A percentile compares a stretch with the other conserved stretches of the same genome.
Evolutionary conservation across 2,113 vertebrate species (phyloP).

Genomic region (Centropus bengalensis): DNA sequence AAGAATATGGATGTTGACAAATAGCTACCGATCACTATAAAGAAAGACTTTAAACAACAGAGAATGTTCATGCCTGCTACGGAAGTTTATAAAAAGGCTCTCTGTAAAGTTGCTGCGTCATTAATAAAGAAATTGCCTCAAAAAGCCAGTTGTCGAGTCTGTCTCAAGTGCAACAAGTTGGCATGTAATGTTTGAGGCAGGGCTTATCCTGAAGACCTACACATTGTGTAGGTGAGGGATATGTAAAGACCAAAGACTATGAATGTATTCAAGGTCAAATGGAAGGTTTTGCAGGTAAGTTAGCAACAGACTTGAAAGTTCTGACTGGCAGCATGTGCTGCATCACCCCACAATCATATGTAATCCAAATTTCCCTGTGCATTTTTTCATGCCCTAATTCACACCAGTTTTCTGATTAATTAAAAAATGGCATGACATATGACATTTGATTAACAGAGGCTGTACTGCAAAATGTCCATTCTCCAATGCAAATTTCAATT

Average conservation of each 20-base stretch:
- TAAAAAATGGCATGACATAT: background rate
- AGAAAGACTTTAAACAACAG: too few relatives aligned
- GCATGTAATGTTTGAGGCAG: background rate
- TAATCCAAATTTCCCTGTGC: background rate
- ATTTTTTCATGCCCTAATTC: background rate
- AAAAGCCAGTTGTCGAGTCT: too few relatives aligned
- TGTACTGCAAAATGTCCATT: background rate
- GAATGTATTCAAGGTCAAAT: background rate
- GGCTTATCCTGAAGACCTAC: background rate
- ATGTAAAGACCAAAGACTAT: background rate
- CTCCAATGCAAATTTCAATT: background rate
- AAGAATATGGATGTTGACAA: too few relatives aligned
- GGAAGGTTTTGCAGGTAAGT: background rate
- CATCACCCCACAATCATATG: background rate
- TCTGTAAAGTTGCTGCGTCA: too few relatives aligned
- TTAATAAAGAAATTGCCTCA: too few relatives aligned
- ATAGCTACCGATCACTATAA: too few relatives aligned
- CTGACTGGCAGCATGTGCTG: background rate
- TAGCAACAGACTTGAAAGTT: background rate
- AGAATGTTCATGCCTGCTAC: too few relatives aligned
- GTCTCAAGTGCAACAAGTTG: background rate
- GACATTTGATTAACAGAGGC: background rate
- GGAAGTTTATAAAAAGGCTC: too few relatives aligned
- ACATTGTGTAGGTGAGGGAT: background rate
- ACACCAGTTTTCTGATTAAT: background rate